Conservation (phyloP, 2,797 vertebrate species). For the Acrocephalus scirpaceus region DNA sequence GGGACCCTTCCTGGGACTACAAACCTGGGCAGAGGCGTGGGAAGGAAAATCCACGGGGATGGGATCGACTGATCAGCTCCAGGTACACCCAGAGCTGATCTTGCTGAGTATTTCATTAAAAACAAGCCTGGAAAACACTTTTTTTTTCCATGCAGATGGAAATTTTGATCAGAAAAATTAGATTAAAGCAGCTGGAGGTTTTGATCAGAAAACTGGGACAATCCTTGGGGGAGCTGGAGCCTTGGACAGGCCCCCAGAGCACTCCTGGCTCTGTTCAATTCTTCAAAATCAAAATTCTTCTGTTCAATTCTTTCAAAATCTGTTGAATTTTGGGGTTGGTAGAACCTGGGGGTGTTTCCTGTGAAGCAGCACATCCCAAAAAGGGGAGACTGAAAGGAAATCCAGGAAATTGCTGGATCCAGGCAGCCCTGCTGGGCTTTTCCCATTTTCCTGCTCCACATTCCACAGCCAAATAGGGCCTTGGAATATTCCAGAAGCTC, state of each 20-base stretch:
- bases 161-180: neutral
- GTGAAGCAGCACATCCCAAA: neutral
- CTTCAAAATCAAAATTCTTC: no score
- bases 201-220: neutral
- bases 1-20: neutral
- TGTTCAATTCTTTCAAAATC: no score
- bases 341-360: neutral
- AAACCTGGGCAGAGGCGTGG: fast-evolving
- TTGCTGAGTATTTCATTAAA: neutral
- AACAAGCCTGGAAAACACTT: neutral
- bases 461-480: slow-evolving; percentile 15
- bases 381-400: neutral
- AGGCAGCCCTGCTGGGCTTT: neutral
- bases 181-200: fast-evolving
- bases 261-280: fast-evolving
- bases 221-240: neutral
- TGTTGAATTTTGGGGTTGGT: neutral
- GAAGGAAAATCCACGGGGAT: neutral
- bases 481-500: neutral
- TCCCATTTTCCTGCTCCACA: neutral
- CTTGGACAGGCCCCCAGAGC: fast-evolving
- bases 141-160: neutral
- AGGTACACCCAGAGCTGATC: neutral
- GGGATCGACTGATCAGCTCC: neutral
- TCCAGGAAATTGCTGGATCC: fast-evolving